Percentiles rank a stretch among this genome's conserved stretches.
Conservation (phyloP, 1,140 invertebrate species). For the Scaptomyza graminum region DNA sequence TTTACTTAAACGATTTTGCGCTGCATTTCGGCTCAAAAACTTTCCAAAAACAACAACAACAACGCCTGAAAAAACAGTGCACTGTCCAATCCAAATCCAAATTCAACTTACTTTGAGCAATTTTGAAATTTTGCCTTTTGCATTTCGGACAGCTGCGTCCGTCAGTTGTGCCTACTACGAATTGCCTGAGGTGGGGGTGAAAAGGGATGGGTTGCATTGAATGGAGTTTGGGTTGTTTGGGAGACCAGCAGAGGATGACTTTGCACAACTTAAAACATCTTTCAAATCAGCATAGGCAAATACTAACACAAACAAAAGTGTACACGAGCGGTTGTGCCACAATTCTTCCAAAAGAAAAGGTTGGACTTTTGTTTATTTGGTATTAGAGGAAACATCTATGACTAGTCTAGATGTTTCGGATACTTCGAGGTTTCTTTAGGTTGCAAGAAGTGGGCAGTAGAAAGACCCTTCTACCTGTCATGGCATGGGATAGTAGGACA, state of each 20-base stretch:
- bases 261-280: slow-evolving; percentile 5
- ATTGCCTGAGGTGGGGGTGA: not conserved
- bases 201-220: no score
- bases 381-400: no score
- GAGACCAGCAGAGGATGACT: no score
- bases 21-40: slow-evolving; percentile 44
- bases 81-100: slow-evolving; percentile 53
- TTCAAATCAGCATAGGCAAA: not conserved
- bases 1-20: slow-evolving; percentile 55
- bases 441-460: no score
- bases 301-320: not conserved
- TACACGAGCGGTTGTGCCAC: no score
- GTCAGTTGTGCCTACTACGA: slow-evolving; percentile 32
- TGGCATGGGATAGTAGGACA: no score
- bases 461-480: no score
- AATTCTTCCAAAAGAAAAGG: no score
- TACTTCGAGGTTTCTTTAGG: no score
- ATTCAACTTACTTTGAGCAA: slow-evolving; percentile 42
- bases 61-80: slow-evolving; percentile 13
- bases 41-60: slow-evolving; percentile 21
- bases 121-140: slow-evolving; percentile 37
- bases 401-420: no score
- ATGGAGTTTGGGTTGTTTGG: not conserved
- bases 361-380: no score
- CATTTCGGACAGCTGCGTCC: slow-evolving; percentile 37